Conservation (phyloP, 2,888 invertebrate genomes). For the Nemotelus nigrinus region DNA sequence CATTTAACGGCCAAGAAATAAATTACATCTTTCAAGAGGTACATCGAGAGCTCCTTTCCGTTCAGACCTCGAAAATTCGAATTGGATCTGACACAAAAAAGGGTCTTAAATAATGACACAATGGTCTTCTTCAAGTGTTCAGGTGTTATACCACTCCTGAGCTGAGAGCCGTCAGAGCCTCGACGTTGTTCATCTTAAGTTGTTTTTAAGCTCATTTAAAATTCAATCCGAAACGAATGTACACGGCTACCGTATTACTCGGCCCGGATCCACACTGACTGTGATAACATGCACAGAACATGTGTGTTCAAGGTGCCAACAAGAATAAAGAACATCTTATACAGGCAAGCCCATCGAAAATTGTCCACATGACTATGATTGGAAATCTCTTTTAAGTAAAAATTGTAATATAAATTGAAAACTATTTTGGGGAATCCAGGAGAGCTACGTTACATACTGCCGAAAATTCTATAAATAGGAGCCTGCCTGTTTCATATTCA, state of each 20-base stretch:
- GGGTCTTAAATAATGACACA: conserved; percentile 49
- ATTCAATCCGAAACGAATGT: conserved; percentile 53
- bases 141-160: conserved; percentile 46
- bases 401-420: no score
- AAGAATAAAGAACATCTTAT: not conserved
- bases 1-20: conserved; percentile 35
- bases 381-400: no score
- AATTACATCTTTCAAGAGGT: conserved; percentile 44
- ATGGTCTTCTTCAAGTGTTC: conserved; percentile 37
- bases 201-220: conserved; percentile 52
- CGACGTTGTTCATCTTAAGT: conserved; percentile 44
- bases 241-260: conserved; percentile 52
- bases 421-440: no score
- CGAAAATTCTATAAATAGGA: no score
- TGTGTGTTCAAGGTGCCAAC: conserved; percentile 11
- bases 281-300: conserved; percentile 24
- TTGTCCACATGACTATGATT: not conserved
- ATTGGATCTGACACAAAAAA: conserved; percentile 36
- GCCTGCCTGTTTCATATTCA: no score
- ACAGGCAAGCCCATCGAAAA: not conserved
- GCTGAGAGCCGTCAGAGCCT: conserved; percentile 8
- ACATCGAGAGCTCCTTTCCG: conserved; percentile 18
- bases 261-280: not conserved
- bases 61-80: conserved; percentile 6
- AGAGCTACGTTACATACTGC: no score